Evolutionary conservation across 2,113 vertebrate genomes (phyloP), one percentile per base, ranked within the genome.

Genomic region (Madoqua kirkii): DNA sequence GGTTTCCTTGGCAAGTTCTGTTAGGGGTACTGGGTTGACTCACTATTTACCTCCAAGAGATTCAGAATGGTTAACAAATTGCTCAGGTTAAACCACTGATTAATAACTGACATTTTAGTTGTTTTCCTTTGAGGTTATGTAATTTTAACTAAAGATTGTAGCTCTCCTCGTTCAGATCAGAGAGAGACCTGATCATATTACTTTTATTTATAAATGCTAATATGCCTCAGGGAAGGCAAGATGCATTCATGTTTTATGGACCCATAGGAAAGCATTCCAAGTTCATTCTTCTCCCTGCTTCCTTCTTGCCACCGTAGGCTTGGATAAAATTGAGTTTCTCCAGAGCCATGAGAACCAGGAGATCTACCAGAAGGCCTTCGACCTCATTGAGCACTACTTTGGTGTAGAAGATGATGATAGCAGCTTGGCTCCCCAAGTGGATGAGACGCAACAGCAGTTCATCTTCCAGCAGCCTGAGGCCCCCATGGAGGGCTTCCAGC

Each of bases 291-390:
- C 40, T 83, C 17, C 25, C 11, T 74, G 17, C 59, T 97, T 89
- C 10, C 59, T 94, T 93, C 89, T 87, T 93, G 33, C 79, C 15
- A 52, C 74, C 14, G 7, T 89, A 99, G 99, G 99, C 91, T 98
- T 99, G 96, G 99, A 99, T 98, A 99, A 99, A 97, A 99, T 99
- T 1, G 99, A 99, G 97, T 99, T 99, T 97, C 99, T 99, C 3
- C 99, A 99, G 99, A 99, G 99, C 98, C 99, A 99, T 0, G 99
- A 99, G 98, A 99, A 99, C 98, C 99, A 99, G 97, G 99, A 99
- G 98, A 99, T 99, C 98, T 99, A 99, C 99, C 99, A 99, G 99
- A 99, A 99, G 98, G 99, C 99, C 74, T 99, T 99, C 21, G 99
- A 99, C 96, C 97, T 99, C 84, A 99, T 99, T 0, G 99, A 99